Base-by-base conservation (phyloP, 2,113 vertebrate species). In the Sturnus vulgaris region DNA sequence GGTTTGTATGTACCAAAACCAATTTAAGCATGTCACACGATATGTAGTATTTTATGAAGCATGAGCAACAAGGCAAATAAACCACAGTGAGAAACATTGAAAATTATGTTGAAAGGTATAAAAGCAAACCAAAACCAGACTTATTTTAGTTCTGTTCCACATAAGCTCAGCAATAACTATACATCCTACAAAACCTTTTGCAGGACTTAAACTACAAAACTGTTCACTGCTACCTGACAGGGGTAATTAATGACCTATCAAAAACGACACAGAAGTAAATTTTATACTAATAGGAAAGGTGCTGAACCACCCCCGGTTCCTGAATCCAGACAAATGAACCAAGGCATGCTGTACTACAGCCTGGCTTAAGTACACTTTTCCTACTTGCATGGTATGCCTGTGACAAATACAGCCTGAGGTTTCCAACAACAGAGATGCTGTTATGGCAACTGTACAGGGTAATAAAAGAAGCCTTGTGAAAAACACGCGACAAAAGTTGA, bases 351-450 rank as follows among this genome's bases (percentile, higher is more conserved):
- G 56, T 60, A 82, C 59, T 76, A 60, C 27, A 52, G 44, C 88
- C 93, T 47, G 63, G 93, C 18, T 76, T 46, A 91, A 96, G 61
- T 78, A 80, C 65, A 91, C 86, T 95, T 97, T 95, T 97, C 93
- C 78, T 91, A 35, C 71, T 82, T 89, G 83, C 82, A 78, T 77
- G 82, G 82, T 68, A 95, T 84, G 86, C 86, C 79, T 73, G 88
- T 37, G 60, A 94, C 72, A 73, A 89, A 93, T 35, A 95, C 72
- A 90, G 64, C 86, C 82, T 75, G 40, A 94, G 57, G 94, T 96
- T 96, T 95, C 94, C 86, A 97, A 91, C 92, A 97, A 96, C 96
- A 98, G 93, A 92, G 82, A 50, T 33, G 56, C 52, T 91, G 59
- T 86, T 97, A 90, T 95, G 95, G 93, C 90, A 94, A 92, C 92